Evolutionary conservation across 2,113 vertebrate species (phyloP).

Genomic region (Ivindomyrus marchei): DNA sequence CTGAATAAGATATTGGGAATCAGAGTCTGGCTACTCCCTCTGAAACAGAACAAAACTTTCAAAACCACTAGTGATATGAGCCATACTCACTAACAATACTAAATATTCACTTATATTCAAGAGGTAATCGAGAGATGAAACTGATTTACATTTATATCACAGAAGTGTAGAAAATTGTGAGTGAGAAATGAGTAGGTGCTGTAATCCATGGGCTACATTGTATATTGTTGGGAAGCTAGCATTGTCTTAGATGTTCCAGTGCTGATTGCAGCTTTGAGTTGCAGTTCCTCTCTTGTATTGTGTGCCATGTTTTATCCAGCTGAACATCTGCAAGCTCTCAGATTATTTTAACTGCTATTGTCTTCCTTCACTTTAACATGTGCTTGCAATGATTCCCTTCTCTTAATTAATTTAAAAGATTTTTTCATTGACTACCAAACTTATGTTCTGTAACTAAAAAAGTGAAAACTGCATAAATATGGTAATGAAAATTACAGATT

Average conservation of each 20-base stretch:
- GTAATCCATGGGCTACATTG: background rate
- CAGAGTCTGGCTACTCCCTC: background rate
- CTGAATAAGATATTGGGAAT: background rate
- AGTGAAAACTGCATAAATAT: background rate
- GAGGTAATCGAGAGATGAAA: background rate
- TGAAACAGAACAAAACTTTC: background rate
- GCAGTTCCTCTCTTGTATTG: background rate
- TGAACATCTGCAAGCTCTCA: background rate
- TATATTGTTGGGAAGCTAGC: background rate
- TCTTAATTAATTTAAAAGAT: background rate
- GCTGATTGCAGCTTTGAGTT: background rate
- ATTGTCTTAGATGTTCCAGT: background rate
- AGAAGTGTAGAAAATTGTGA: background rate
- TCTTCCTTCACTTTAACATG: background rate
- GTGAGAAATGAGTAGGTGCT: background rate
- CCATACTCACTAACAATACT: background rate
- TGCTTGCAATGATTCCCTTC: background rate
- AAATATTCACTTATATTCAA: background rate
- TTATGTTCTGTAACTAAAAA: background rate
- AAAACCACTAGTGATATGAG: background rate
- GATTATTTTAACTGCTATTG: background rate
- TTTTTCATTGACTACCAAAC: constrained; percentile 1
- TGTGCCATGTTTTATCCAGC: background rate
- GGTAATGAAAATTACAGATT: background rate
- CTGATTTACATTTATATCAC: background rate